Percentiles rank a stretch among this genome's conserved stretches.
These are phyloP conservation scores for Globodera rostochiensis DNA, from an alignment of 1,140 invertebrate species.

Conservation along the genomic window DNA sequence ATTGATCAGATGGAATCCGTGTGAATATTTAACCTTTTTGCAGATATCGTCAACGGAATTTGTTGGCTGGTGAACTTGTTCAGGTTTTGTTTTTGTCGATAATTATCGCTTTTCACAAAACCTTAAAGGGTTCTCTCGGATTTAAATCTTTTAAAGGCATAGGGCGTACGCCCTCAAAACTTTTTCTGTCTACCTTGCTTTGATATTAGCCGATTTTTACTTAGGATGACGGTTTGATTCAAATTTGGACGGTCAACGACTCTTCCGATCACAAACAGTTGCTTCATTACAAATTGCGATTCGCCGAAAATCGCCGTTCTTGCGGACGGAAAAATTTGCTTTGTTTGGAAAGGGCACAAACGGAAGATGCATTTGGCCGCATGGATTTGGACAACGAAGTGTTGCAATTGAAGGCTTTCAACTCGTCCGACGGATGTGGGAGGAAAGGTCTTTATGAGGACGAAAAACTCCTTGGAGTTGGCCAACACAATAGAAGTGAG, in stretches of 20 bases:
- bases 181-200: not conserved
- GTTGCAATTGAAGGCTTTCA: slow-evolving; percentile 7
- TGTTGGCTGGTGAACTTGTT: slow-evolving; percentile 22
- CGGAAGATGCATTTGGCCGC: not conserved
- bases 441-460: slow-evolving; percentile 17
- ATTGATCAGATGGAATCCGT: not conserved
- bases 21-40: not conserved
- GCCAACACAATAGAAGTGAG: slow-evolving; percentile 5
- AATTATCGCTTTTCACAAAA: not conserved
- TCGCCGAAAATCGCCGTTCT: slow-evolving; percentile 63
- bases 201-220: not conserved
- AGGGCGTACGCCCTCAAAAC: no score
- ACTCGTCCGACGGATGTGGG: not conserved
- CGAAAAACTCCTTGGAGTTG: slow-evolving; percentile 16
- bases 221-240: slow-evolving; percentile 12
- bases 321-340: not conserved
- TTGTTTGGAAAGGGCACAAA: not conserved
- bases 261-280: slow-evolving; percentile 19
- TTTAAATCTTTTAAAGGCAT: no score
- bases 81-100: not conserved
- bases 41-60: slow-evolving; percentile 14
- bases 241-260: slow-evolving; percentile 22
- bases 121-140: no score
- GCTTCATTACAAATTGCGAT: slow-evolving; percentile 11
- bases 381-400: slow-evolving; percentile 14